Conservation (phyloP, 1,140 invertebrate genomes). For the Drosophila aff. region DNA sequence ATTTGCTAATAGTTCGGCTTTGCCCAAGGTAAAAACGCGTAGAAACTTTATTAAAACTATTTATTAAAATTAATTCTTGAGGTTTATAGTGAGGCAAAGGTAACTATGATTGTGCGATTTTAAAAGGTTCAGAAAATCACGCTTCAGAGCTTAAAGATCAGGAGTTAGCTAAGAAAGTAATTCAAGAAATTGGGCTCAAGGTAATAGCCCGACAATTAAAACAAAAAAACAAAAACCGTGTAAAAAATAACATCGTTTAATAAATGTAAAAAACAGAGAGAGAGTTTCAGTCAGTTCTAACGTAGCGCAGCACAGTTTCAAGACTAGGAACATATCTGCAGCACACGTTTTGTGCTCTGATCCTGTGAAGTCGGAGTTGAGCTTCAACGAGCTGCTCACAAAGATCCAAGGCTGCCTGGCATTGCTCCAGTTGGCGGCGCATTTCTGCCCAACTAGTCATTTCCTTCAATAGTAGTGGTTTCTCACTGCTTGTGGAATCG, state of each 20-base stretch:
- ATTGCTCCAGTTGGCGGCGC: constrained; percentile 23
- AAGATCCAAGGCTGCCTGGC: not conserved
- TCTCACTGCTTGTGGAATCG: not conserved
- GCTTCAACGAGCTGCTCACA: constrained; percentile 20
- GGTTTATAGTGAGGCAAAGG: not conserved
- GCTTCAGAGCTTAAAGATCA: not conserved
- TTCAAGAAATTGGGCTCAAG: too few relatives aligned
- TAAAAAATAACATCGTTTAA: constrained; percentile 1
- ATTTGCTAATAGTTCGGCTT: not conserved
- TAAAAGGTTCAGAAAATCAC: not conserved
- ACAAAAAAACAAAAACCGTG: not conserved
- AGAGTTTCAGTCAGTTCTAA: not conserved
- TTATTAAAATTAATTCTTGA: not conserved
- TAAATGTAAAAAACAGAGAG: not conserved
- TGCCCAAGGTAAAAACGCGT: not conserved
- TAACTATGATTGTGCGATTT: not conserved
- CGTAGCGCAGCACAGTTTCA: not conserved
- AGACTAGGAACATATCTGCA: not conserved
- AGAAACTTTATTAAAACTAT: not conserved
- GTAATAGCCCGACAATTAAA: not conserved
- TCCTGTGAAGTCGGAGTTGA: not conserved
- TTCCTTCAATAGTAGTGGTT: not conserved
- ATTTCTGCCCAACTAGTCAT: not conserved
- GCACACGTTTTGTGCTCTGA: too few relatives aligned
- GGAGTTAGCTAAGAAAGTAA: not conserved